Percentiles rank a stretch among this genome's conserved stretches.
phyloP scores from a whole-genome alignment of 2,888 invertebrate species.

The Pogonocherus hispidulus region DNA sequence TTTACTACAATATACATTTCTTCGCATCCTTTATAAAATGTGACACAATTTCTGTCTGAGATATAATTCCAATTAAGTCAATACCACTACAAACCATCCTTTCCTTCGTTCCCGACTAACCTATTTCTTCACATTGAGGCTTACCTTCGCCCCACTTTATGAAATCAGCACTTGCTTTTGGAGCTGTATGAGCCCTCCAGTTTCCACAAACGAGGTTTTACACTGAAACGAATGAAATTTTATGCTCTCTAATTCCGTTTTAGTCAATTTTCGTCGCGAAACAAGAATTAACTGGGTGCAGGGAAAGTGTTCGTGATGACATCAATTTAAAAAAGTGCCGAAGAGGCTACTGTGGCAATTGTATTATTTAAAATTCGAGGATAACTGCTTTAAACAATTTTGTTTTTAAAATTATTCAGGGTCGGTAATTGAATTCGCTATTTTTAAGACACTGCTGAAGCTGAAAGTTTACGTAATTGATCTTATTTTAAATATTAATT shows the following conservation, averaged over 20 bases:
- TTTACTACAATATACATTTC: too few species aligned
- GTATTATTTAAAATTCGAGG: neutral
- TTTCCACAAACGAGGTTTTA: slow-evolving; percentile 7
- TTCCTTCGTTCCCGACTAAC: neutral
- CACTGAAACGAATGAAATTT: slow-evolving; percentile 16
- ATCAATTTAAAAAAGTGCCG: neutral
- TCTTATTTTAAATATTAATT: too few species aligned
- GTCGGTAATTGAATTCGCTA: too few species aligned
- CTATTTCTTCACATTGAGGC: neutral
- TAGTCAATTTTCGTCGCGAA: slow-evolving; percentile 10
- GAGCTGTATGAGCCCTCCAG: neutral
- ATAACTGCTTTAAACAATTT: too few species aligned
- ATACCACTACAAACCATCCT: neutral
- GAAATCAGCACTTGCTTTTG: slow-evolving; percentile 3
- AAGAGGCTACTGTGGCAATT: neutral
- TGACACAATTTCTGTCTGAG: too few species aligned
- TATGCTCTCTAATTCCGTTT: slow-evolving; percentile 14
- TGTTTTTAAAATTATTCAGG: too few species aligned
- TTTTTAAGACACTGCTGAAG: too few species aligned
- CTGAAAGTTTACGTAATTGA: too few species aligned
- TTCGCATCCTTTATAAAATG: too few species aligned
- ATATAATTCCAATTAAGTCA: too few species aligned
- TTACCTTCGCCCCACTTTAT: slow-evolving; percentile 10
- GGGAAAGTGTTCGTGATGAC: too few species aligned
- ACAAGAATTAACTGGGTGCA: slow-evolving; percentile 1